Evolutionary conservation across 2,113 vertebrate genomes (phyloP).

Genomic region (Embiotoca jacksoni): DNA sequence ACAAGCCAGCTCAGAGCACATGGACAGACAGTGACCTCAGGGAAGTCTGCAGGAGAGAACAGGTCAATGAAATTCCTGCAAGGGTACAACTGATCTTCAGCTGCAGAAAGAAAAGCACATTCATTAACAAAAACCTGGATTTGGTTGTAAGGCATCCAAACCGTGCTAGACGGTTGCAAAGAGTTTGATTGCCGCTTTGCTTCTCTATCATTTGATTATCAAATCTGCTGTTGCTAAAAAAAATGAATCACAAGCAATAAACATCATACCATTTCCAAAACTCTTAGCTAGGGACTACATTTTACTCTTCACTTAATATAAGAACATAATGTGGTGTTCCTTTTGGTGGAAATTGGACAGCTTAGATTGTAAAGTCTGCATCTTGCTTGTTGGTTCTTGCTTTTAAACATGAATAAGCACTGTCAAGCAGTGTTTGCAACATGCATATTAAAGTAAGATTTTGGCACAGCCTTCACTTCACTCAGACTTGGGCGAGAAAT

Average conservation of each 20-base stretch:
- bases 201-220: too few relatives aligned
- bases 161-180: too few relatives aligned
- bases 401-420: not conserved
- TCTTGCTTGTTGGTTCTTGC: conserved; percentile 7
- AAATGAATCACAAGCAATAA: too few relatives aligned
- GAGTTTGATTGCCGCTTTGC: too few relatives aligned
- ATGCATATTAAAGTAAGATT: not conserved
- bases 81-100: too few relatives aligned
- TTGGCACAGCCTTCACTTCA: not conserved
- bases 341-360: conserved; percentile 1
- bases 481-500: conserved; percentile 24
- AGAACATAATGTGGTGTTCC: too few relatives aligned
- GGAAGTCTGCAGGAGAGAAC: conserved; percentile 5
- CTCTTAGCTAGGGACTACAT: too few relatives aligned
- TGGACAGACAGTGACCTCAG: conserved; percentile 20
- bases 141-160: too few relatives aligned
- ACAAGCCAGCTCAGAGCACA: conserved; percentile 26
- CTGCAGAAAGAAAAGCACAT: not conserved
- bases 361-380: conserved; percentile 18
- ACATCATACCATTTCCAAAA: too few relatives aligned
- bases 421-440: not conserved
- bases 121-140: too few relatives aligned
- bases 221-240: too few relatives aligned
- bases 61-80: conserved; percentile 1
- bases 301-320: too few relatives aligned